phyloP scores from a whole-genome alignment of 1,140 invertebrate species.

The Metopolophium dirhodum region DNA sequence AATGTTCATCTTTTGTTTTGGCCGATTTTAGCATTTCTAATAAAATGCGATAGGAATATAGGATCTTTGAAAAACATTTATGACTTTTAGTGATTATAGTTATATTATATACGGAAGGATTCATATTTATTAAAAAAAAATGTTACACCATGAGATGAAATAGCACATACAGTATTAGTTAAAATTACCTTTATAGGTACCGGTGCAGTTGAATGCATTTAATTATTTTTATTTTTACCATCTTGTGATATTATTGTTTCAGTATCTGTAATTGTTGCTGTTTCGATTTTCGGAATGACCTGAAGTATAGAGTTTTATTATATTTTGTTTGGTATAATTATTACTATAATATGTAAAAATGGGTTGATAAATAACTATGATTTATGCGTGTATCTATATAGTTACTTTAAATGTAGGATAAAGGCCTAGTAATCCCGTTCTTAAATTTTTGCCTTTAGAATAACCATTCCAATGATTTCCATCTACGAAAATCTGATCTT shows the following conservation, averaged over 20 bases:
- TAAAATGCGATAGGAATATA: neutral
- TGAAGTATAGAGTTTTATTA: neutral
- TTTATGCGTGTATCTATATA: neutral
- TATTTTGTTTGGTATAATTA: neutral
- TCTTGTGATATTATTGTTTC: neutral
- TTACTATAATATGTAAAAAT: neutral
- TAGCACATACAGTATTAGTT: neutral
- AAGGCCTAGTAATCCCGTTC: conserved; percentile 78
- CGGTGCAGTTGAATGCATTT: neutral
- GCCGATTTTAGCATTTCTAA: neutral
- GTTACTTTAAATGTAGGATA: conserved; percentile 80
- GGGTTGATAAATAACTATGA: neutral
- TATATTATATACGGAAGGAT: neutral
- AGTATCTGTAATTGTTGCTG: neutral
- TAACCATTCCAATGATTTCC: conserved; percentile 98
- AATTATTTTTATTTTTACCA: neutral
- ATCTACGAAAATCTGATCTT: conserved; percentile 87
- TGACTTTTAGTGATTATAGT: neutral
- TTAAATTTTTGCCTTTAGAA: conserved; percentile 83
- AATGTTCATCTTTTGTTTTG: neutral
- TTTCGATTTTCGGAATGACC: neutral
- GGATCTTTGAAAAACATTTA: neutral
- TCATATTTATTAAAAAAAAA: neutral
- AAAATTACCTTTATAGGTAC: neutral
- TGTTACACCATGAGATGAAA: neutral